A percentile compares a stretch with the other conserved stretches of the same genome.
Evolutionary conservation across 2,797 vertebrate species (phyloP).

Genomic region (Oophaga sylvatica): DNA sequence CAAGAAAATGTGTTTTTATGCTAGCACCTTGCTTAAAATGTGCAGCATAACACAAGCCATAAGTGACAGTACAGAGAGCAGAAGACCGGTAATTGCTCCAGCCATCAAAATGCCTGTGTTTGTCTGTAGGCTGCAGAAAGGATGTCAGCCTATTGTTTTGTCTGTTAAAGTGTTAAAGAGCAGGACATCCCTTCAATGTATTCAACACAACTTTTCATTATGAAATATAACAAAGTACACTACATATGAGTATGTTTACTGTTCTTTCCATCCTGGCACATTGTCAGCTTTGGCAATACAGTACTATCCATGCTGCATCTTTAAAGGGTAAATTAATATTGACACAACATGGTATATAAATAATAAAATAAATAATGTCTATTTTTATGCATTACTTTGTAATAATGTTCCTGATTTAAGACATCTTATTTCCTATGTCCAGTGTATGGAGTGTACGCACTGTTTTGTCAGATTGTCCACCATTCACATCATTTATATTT

Average conservation of each 20-base stretch:
- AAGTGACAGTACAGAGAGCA: not conserved
- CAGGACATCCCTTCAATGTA: conserved; percentile 16
- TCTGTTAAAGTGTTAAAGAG: not conserved
- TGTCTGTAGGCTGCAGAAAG: not conserved
- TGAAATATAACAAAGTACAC: not conserved
- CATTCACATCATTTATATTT: conserved; percentile 3
- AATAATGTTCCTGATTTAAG: not conserved
- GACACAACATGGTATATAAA: not conserved
- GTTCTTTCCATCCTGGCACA: not conserved
- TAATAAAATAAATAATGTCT: not conserved
- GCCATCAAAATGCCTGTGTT: not conserved
- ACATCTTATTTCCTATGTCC: not conserved
- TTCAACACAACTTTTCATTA: not conserved
- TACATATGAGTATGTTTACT: not conserved
- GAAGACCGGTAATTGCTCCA: not conserved
- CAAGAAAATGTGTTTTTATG: not conserved
- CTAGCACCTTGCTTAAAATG: conserved; percentile 8
- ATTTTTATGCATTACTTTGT: not conserved
- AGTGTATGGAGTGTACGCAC: not conserved
- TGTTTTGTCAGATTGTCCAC: conserved; percentile 7
- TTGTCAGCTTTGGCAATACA: not conserved
- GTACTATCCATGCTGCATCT: not conserved
- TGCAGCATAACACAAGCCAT: conserved; percentile 36
- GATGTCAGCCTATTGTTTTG: conserved; percentile 19
- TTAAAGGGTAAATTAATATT: conserved; percentile 22